phyloP scores from a whole-genome alignment of 2,888 invertebrate genomes.

The Ischnus inquisitorius region DNA sequence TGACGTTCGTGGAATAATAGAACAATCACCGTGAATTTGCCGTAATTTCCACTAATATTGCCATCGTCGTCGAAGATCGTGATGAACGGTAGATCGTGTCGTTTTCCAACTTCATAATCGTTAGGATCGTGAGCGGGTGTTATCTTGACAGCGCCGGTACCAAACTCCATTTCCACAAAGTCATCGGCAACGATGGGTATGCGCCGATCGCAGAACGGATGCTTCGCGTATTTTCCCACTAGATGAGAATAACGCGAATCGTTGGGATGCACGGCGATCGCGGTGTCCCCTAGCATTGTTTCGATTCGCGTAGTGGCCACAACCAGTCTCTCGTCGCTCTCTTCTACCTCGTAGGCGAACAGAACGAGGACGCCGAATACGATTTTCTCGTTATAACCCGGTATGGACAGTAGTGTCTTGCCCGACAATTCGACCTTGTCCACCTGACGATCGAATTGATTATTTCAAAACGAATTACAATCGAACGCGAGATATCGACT shows the following conservation, averaged over 20 bases:
- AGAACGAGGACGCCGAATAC: conserved; percentile 97
- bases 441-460: conserved; percentile 86
- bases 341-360: conserved; percentile 95
- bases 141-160: conserved; percentile 99
- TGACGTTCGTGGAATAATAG: conserved; percentile 28
- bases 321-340: conserved; percentile 91
- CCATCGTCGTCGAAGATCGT: conserved; percentile 97
- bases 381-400: conserved; percentile 95
- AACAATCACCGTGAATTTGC: conserved; percentile 89
- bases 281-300: conserved; percentile 99
- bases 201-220: conserved; percentile 94
- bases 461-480: conserved; percentile 9
- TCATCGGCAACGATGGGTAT: conserved; percentile 96
- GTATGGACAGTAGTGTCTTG: conserved; percentile 94
- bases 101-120: conserved; percentile 97
- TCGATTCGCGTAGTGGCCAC: conserved; percentile 99
- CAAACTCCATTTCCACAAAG: conserved; percentile 97
- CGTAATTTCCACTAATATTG: conserved; percentile 92
- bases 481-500: conserved; percentile 11
- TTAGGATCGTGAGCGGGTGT: conserved; percentile 99
- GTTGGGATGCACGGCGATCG: conserved; percentile 98
- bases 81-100: conserved; percentile 94
- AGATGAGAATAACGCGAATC: conserved; percentile 94
- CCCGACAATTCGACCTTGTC: conserved; percentile 97
- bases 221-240: conserved; percentile 93